Conservation (phyloP, 2,113 vertebrate genomes). For the Nothocercus nigrocapillus region DNA sequence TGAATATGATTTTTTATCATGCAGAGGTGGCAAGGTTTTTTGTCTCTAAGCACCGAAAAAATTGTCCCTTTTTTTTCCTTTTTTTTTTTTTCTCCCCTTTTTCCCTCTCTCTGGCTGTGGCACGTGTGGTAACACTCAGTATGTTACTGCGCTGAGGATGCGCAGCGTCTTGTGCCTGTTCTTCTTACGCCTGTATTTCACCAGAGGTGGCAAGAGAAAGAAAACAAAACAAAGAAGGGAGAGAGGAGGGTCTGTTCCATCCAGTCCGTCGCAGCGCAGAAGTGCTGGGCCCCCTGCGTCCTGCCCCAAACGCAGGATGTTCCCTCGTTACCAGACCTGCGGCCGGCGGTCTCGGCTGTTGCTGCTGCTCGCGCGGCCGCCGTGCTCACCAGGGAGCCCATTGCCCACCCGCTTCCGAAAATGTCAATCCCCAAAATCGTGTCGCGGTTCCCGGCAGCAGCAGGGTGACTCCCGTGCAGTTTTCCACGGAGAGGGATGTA, state of each 20-base stretch:
- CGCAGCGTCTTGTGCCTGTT: not conserved
- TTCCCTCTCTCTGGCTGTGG: not conserved
- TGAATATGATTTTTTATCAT: rapidly evolving
- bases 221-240: not conserved
- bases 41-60: not conserved
- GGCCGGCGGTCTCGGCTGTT: conserved; percentile 63
- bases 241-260: not conserved
- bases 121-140: not conserved
- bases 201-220: not conserved
- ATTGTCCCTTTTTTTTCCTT: rapidly evolving
- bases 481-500: conserved; percentile 83
- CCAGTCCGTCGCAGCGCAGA: not conserved
- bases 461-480: conserved; percentile 83
- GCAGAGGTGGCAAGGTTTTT: rapidly evolving
- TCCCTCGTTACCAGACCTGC: conserved; percentile 49
- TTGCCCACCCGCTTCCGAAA: conserved; percentile 83
- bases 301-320: conserved; percentile 22
- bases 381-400: conserved; percentile 82
- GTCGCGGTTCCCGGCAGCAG: conserved; percentile 86
- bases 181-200: not conserved
- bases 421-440: conserved; percentile 92
- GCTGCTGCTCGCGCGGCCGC: conserved; percentile 69
- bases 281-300: not conserved
- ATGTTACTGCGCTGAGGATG: rapidly evolving
- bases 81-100: not conserved